Evolutionary conservation across 2,888 invertebrate genomes (phyloP), one percentile per base, ranked within the genome.

Genomic region (Trisateles emortualis): DNA sequence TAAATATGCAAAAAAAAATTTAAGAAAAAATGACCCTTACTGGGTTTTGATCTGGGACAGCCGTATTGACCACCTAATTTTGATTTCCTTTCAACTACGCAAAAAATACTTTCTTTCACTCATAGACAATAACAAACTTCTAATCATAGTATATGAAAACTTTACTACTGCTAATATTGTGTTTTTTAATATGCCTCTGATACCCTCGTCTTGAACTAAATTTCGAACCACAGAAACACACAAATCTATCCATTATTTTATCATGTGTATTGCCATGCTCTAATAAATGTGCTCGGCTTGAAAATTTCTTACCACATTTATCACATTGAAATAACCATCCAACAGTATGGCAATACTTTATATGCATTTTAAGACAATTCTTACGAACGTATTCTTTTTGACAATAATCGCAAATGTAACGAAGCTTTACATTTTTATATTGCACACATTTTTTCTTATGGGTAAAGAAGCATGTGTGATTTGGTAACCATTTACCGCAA

Each of bases 371-470:
- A 0, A 87, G 24, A 0, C 58, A 53, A 1, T 56, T 53, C 53
- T 80, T 86, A 0, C 22, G 47, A 0, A 19, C 48, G 39, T 77
- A 87, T 16, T 63, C 60, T 2, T 73, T 79, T 0, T 62, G 52
- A 29, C 87, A 87, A 33, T 83, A 78, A 29, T 87, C 84, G 41
- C 87, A 87, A 13, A 78, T 70, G 50, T 52, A 86, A 1, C 45
- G 44, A 0, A 30, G 17, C 0, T 24, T 39, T 0, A 49, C 50
- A 3, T 51, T 38, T 33, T 55, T 60, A 26, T 59, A 41, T 36
- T 47, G 10, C 0, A 6, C 9, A 35, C 81, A 84, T 0, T 29
- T 58, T 36, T 49, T 70, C 8, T 50, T 56, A 51, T 87, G 87
- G 1, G 66, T 56, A 2, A 42, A 47, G 30, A 72, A 81, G 47